Base-by-base conservation (phyloP, 1,140 invertebrate genomes). In the Cepaea nemoralis region DNA sequence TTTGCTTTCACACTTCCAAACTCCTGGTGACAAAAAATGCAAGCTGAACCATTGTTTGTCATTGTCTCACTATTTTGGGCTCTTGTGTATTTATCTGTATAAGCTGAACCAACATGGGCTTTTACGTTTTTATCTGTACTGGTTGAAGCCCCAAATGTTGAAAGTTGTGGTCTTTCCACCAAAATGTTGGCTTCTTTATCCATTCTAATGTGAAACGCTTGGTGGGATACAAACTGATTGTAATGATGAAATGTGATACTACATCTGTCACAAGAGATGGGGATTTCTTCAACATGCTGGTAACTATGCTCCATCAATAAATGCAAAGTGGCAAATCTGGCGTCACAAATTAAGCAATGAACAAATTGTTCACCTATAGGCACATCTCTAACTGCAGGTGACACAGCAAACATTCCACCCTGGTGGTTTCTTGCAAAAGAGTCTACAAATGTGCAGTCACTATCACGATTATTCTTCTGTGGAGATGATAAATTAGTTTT, bases 141-240 rank as follows among this genome's bases (percentile, higher is more conserved):
- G n/a, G n/a, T n/a, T n/a, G n/a, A n/a, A n/a, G n/a, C n/a, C n/a
- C n/a, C n/a, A n/a, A n/a, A n/a, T n/a, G n/a, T n/a, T n/a, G n/a
- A n/a, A n/a, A n/a, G n/a, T n/a, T n/a, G n/a, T n/a, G n/a, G n/a
- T n/a, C n/a, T n/a, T n/a, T n/a, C n/a, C n/a, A n/a, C n/a, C 14
- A 6, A 24, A 40, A 66, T 24, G 14, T 2, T 22, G 27, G 24
- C 75, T 63, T 77, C 75, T 39, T 77, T 77, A 33, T 77, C 75
- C 75, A 77, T 63, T 42, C 75, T 63, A 10, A 35, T 66, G 50
- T 77, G 75, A 37, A 59, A 59, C n/a, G 48, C 75, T 39, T 77
- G 31, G 37, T 77, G 75, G 0, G 75, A 77, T 39, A 77, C 75
- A 59, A 77, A 33, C 1, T 33, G 50, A 40, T 77, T 77, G 39